Evolutionary conservation across 2,113 vertebrate genomes (phyloP).

Genomic region (Megaptera novaeangliae): DNA sequence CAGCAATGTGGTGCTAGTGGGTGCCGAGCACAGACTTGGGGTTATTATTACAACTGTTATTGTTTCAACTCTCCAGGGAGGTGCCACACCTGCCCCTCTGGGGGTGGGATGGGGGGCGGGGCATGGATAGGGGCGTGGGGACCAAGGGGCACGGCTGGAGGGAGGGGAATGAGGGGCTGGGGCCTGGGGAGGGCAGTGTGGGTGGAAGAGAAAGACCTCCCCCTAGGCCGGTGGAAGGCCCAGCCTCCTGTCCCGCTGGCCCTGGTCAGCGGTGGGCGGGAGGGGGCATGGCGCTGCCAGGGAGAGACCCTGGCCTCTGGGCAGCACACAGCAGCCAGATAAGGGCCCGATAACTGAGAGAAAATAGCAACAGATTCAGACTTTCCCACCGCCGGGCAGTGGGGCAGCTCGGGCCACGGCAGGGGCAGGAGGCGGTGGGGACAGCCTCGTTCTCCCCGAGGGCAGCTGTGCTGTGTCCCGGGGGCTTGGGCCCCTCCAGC

Average conservation of each 20-base stretch:
- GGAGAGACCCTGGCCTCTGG: constrained; percentile 89
- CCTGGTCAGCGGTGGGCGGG: constrained; percentile 49
- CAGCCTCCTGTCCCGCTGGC: neutral
- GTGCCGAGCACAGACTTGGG: neutral
- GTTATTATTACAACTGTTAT: neutral
- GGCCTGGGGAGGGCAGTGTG: rapidly evolving
- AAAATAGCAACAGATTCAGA: constrained; percentile 98
- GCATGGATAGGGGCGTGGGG: rapidly evolving
- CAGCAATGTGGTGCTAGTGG: neutral
- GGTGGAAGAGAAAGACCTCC: neutral
- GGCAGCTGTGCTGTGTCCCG: constrained; percentile 51
- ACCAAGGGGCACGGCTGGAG: neutral
- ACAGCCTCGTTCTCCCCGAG: neutral
- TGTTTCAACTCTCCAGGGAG: neutral
- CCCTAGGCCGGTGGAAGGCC: neutral
- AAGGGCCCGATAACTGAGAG: constrained; percentile 91
- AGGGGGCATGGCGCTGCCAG: constrained; percentile 73
- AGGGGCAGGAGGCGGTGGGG: neutral
- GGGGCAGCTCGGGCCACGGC: constrained; percentile 60
- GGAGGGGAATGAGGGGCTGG: neutral
- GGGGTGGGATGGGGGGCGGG: neutral
- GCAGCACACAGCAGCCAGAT: constrained; percentile 91
- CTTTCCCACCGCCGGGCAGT: constrained; percentile 87
- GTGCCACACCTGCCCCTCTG: neutral
- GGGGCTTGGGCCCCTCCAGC: neutral